Percentiles rank a stretch among this genome's conserved stretches.
These are phyloP conservation scores for Brachionus plicatilis DNA, from an alignment of 1,140 invertebrate species.

Conservation along the genomic window DNA sequence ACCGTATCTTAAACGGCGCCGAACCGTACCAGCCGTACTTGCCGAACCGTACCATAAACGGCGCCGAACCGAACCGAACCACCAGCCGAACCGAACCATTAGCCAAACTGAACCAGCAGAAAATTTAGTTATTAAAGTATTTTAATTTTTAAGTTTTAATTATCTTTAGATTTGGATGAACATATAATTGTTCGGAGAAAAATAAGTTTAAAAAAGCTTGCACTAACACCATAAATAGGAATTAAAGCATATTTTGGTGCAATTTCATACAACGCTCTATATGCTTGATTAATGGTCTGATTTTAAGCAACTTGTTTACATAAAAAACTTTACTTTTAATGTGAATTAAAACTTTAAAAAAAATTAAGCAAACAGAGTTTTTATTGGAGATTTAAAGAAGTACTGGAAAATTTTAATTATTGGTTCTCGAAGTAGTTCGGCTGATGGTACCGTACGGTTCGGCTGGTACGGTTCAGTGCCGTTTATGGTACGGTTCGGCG, in stretches of 20 bases:
- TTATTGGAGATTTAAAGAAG: neutral
- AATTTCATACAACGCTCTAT: neutral
- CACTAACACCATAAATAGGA: slow-evolving; percentile 10
- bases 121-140: neutral
- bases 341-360: neutral
- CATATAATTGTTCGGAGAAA: neutral
- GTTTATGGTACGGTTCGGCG: too few species aligned
- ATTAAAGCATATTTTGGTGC: neutral
- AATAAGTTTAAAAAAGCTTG: neutral
- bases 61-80: too few species aligned
- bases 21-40: too few species aligned
- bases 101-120: too few species aligned
- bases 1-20: too few species aligned
- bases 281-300: neutral
- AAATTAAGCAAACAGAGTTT: too few species aligned
- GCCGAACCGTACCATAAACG: too few species aligned
- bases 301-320: neutral
- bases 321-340: neutral
- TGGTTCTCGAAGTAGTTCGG: too few species aligned
- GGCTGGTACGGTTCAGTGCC: too few species aligned
- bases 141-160: neutral
- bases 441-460: too few species aligned
- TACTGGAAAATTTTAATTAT: too few species aligned
- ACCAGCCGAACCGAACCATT: too few species aligned
- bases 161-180: neutral